Evolutionary conservation across 2,797 vertebrate species (phyloP).

Genomic region (Myotis findleyi): DNA sequence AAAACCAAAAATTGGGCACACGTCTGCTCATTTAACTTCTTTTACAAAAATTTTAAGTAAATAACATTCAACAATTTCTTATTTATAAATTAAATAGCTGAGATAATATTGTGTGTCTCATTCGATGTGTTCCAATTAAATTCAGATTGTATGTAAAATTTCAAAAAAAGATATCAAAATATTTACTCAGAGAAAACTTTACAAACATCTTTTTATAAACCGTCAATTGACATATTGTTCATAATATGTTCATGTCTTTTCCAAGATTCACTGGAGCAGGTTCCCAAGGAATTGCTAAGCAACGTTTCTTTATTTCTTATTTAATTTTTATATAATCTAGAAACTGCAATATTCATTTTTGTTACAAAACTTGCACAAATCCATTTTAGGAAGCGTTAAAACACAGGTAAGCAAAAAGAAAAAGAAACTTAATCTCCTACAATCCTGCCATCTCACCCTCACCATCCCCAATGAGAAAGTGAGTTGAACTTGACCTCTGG

Average conservation of each 20-base stretch:
- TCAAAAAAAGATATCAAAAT: slow-evolving; percentile 10
- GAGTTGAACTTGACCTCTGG: slow-evolving; percentile 64
- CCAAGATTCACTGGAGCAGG: not conserved
- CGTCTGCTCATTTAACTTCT: slow-evolving; percentile 2
- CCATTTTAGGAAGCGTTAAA: slow-evolving; percentile 8
- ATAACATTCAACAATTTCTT: not conserved
- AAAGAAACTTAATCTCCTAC: not conserved
- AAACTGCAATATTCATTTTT: slow-evolving; percentile 47
- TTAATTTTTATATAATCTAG: slow-evolving; percentile 21
- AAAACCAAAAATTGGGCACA: not conserved
- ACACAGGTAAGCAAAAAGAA: not conserved
- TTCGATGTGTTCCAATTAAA: slow-evolving; percentile 36
- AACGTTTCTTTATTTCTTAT: not conserved
- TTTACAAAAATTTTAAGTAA: slow-evolving; percentile 22
- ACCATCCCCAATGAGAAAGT: slow-evolving; percentile 70
- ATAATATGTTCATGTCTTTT: not conserved
- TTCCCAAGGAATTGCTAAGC: slow-evolving; percentile 19
- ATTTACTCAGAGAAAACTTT: slow-evolving; percentile 27
- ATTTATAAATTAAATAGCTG: slow-evolving; percentile 15
- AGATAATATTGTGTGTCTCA: not conserved
- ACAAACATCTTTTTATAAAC: slow-evolving; percentile 17
- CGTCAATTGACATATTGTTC: not conserved
- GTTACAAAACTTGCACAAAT: not conserved
- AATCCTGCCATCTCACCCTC: not conserved
- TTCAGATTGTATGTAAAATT: not conserved